Evolutionary conservation across 2,797 vertebrate genomes (phyloP).

Genomic region (Prionace glauca): DNA sequence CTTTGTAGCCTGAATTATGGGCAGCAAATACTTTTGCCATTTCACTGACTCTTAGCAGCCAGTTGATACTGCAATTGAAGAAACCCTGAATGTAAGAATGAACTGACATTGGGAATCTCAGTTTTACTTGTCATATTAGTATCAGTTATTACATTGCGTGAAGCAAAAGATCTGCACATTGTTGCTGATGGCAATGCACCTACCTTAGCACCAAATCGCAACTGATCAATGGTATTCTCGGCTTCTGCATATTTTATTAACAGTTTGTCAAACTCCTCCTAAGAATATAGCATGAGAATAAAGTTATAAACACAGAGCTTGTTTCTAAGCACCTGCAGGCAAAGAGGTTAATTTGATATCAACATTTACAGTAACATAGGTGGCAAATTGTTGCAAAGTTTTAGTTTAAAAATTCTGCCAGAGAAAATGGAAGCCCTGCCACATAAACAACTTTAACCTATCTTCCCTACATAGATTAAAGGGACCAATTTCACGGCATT

Average conservation of each 20-base stretch:
- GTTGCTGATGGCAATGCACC: slow-evolving; percentile 33
- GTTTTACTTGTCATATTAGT: not conserved
- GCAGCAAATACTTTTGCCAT: not conserved
- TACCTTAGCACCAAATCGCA: slow-evolving; percentile 44
- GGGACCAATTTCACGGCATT: not conserved
- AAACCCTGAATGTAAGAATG: not conserved
- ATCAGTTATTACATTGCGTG: not conserved
- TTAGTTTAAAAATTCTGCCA: not conserved
- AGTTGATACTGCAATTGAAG: too few species aligned
- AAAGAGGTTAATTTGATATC: not conserved
- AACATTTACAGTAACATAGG: not conserved
- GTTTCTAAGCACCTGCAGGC: not conserved
- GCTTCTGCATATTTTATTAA: slow-evolving; percentile 43
- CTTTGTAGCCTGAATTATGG: not conserved
- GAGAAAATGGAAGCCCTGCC: not conserved
- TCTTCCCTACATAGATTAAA: not conserved
- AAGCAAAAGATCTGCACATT: not conserved
- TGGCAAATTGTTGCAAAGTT: not conserved
- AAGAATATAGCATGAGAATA: not conserved
- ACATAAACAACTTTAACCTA: not conserved
- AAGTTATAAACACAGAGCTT: slow-evolving; percentile 36
- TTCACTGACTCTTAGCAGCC: not conserved
- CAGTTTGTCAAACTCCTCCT: slow-evolving; percentile 41
- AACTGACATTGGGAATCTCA: not conserved
- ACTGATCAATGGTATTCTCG: slow-evolving; percentile 40